Percentiles rank a stretch among this genome's conserved stretches.
These are phyloP conservation scores for Megaceryle torquata DNA, from an alignment of 2,113 vertebrate genomes.

Conservation along the genomic window DNA sequence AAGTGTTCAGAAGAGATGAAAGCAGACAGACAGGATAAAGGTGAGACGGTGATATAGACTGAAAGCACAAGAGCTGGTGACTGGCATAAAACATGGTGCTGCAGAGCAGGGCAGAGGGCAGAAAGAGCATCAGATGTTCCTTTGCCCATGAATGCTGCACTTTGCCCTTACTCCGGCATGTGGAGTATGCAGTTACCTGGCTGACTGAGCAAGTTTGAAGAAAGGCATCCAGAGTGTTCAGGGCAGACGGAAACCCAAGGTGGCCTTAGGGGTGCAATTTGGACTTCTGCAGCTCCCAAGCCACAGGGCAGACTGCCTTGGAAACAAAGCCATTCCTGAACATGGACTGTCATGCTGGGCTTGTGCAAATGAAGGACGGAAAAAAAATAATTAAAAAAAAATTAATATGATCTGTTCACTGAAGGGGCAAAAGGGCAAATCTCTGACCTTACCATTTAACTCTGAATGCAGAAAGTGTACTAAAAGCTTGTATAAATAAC, in stretches of 20 bases:
- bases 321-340: not conserved
- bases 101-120: not conserved
- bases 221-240: not conserved
- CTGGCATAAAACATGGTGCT: not conserved
- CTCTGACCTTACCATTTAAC: not conserved
- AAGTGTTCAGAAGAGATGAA: not conserved
- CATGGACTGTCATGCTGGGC: not conserved
- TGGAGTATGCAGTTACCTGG: not conserved
- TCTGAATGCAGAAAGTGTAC: not conserved
- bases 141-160: not conserved
- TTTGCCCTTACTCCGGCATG: fast-evolving
- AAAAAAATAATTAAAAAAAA: not conserved
- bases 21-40: not conserved
- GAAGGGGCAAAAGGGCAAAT: not conserved
- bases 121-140: not conserved
- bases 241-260: not conserved
- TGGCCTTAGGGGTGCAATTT: not conserved
- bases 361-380: not conserved
- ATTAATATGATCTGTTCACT: not conserved
- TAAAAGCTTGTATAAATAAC: not conserved
- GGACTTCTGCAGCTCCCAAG: not conserved
- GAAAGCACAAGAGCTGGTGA: not conserved
- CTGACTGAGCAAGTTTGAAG: not conserved
- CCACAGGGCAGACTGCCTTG: not conserved
- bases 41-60: fast-evolving